Conservation (phyloP, 2,888 invertebrate genomes). For the Meghimatium bilineatum region DNA sequence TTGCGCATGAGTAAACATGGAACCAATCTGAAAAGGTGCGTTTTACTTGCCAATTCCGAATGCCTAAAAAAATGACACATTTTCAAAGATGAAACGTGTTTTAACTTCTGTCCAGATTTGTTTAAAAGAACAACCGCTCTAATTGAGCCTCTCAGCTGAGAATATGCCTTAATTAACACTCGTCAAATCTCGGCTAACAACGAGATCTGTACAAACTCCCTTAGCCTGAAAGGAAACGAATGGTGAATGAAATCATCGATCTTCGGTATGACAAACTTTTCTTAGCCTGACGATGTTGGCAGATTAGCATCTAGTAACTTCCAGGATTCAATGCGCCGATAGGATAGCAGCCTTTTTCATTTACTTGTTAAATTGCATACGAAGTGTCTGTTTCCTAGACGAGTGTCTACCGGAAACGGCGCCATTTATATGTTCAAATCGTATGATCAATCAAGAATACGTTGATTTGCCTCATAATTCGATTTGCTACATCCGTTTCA, state of each 20-base stretch:
- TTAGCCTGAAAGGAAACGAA: slow-evolving; percentile 21
- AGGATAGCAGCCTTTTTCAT: slow-evolving; percentile 32
- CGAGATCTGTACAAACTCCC: slow-evolving; percentile 36
- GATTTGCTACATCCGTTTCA: slow-evolving; percentile 24
- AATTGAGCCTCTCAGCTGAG: slow-evolving; percentile 1
- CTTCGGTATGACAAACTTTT: neutral
- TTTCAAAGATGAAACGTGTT: slow-evolving; percentile 12
- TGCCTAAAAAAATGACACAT: neutral
- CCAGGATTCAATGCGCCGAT: slow-evolving; percentile 9
- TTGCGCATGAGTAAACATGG: no score
- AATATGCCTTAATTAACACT: slow-evolving; percentile 46
- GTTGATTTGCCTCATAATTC: slow-evolving; percentile 15
- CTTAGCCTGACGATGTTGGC: slow-evolving; percentile 8
- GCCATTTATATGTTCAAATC: slow-evolving; percentile 43
- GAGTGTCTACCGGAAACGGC: slow-evolving; percentile 32
- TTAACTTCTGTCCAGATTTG: neutral
- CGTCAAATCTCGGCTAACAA: slow-evolving; percentile 14
- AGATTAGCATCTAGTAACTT: slow-evolving; percentile 22
- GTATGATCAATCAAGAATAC: neutral
- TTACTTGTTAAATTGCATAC: slow-evolving; percentile 37
- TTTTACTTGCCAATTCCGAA: no score
- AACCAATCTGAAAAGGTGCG: no score
- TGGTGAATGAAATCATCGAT: slow-evolving; percentile 39
- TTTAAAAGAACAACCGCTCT: no score
- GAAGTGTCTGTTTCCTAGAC: slow-evolving; percentile 34